Percentiles rank a stretch among this genome's conserved stretches.
Evolutionary conservation across 2,797 vertebrate genomes (phyloP).

Genomic region (Sciaenops ocellatus): DNA sequence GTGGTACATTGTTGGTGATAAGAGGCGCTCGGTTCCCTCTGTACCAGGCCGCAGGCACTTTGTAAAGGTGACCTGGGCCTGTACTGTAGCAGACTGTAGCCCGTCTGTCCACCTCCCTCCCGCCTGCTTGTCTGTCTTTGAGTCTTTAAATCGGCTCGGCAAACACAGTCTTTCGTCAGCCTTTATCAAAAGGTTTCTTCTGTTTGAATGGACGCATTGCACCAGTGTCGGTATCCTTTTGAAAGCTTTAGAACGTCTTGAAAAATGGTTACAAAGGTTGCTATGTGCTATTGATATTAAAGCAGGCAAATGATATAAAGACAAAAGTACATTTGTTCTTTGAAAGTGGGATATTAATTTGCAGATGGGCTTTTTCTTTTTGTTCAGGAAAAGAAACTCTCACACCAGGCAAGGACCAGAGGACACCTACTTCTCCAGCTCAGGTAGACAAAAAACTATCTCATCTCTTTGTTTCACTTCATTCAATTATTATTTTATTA

Average conservation of each 20-base stretch:
- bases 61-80: constrained; percentile 77
- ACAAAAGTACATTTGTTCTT: constrained; percentile 21
- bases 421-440: constrained; percentile 95
- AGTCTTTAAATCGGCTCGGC: constrained; percentile 75
- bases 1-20: constrained; percentile 81
- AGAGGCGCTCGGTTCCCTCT: constrained; percentile 78
- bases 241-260: constrained; percentile 46
- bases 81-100: constrained; percentile 58
- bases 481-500: not conserved
- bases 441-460: constrained; percentile 83
- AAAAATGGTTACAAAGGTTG: constrained; percentile 54
- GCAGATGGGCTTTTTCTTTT: constrained; percentile 41
- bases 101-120: constrained; percentile 66
- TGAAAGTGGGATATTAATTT: constrained; percentile 47
- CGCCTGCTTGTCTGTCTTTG: constrained; percentile 67
- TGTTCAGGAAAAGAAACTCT: constrained; percentile 85
- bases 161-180: constrained; percentile 75
- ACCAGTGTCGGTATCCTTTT: constrained; percentile 53
- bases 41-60: constrained; percentile 65
- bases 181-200: constrained; percentile 72
- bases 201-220: constrained; percentile 67
- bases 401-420: constrained; percentile 90
- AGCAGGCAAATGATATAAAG: constrained; percentile 33
- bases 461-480: not conserved
- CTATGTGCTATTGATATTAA: constrained; percentile 63